Percentiles rank a stretch among this genome's conserved stretches.
phyloP scores from a whole-genome alignment of 2,113 vertebrate genomes.

The Psilopsiagon aurifrons region DNA sequence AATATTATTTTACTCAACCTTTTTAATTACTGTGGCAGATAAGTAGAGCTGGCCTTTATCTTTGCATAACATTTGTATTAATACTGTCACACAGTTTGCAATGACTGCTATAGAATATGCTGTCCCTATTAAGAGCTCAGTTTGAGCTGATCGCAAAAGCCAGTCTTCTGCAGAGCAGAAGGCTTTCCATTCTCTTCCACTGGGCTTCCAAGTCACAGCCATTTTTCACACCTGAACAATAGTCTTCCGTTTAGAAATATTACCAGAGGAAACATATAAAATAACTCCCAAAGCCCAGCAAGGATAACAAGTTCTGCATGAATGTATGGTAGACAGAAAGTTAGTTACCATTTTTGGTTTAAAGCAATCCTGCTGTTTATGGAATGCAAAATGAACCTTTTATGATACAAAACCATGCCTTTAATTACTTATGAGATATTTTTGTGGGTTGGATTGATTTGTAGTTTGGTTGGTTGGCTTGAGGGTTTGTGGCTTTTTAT shows the following conservation, averaged over 20 bases:
- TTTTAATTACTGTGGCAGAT: constrained; percentile 66
- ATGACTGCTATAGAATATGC: constrained; percentile 2
- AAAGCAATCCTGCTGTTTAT: not conserved
- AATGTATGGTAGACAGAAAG: not conserved
- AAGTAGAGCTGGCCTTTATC: constrained; percentile 39
- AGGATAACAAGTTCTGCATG: not conserved
- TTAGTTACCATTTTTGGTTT: not conserved
- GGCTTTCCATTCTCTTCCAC: not conserved
- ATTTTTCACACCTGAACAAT: not conserved
- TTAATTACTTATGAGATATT: not conserved
- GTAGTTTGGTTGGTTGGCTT: not conserved
- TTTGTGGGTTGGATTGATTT: not conserved
- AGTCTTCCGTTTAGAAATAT: not conserved
- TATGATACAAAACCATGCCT: not conserved
- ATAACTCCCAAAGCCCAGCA: not conserved
- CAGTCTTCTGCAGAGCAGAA: not conserved
- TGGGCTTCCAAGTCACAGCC: not conserved
- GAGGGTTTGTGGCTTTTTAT: not conserved
- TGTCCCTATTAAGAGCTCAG: not conserved
- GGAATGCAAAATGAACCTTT: not conserved
- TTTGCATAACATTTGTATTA: constrained; percentile 56
- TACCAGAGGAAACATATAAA: not conserved
- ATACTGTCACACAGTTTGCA: constrained; percentile 5
- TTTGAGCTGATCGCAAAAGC: not conserved
- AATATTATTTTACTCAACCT: constrained; percentile 60